These are phyloP conservation scores for Zeuzera pyrina DNA, from an alignment of 2,888 invertebrate species.

Conservation along the genomic window DNA sequence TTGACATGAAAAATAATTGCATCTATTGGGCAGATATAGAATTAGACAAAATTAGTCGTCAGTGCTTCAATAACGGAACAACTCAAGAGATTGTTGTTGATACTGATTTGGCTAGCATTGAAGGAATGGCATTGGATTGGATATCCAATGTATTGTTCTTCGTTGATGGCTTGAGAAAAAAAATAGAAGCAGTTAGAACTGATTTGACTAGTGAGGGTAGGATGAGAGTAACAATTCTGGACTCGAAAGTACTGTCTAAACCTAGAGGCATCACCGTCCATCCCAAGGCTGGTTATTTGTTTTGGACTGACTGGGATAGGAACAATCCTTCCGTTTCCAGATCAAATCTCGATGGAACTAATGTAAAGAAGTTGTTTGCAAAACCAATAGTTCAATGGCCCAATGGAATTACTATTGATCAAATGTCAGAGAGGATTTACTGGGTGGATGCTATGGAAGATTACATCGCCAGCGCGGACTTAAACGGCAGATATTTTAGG, in stretches of 20 bases:
- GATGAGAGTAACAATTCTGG: slow-evolving; percentile 84
- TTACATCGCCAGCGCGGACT: slow-evolving; percentile 83
- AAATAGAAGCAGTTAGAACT: slow-evolving; percentile 86
- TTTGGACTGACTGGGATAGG: slow-evolving; percentile 92
- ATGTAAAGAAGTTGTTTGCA: slow-evolving; percentile 76
- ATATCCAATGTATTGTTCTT: slow-evolving; percentile 89
- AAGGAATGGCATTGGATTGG: slow-evolving; percentile 94
- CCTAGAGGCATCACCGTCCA: slow-evolving; percentile 89
- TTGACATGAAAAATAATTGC: slow-evolving; percentile 87
- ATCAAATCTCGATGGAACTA: slow-evolving; percentile 84
- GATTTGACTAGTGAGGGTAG: slow-evolving; percentile 72
- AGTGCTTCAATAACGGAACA: slow-evolving; percentile 80
- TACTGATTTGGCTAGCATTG: slow-evolving; percentile 83
- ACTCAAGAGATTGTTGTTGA: slow-evolving; percentile 81
- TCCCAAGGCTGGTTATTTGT: slow-evolving; percentile 83
- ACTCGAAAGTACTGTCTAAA: slow-evolving; percentile 76
- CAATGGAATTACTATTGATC: slow-evolving; percentile 89
- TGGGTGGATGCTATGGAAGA: slow-evolving; percentile 91
- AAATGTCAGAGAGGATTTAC: slow-evolving; percentile 84
- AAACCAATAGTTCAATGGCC: slow-evolving; percentile 85
- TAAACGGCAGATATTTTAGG: slow-evolving; percentile 79
- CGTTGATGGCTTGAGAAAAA: slow-evolving; percentile 84
- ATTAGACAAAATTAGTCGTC: slow-evolving; percentile 82
- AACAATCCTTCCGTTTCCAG: slow-evolving; percentile 84
- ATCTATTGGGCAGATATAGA: slow-evolving; percentile 92